phyloP scores from a whole-genome alignment of 2,888 invertebrate species.

The Limenitis arthemis region DNA sequence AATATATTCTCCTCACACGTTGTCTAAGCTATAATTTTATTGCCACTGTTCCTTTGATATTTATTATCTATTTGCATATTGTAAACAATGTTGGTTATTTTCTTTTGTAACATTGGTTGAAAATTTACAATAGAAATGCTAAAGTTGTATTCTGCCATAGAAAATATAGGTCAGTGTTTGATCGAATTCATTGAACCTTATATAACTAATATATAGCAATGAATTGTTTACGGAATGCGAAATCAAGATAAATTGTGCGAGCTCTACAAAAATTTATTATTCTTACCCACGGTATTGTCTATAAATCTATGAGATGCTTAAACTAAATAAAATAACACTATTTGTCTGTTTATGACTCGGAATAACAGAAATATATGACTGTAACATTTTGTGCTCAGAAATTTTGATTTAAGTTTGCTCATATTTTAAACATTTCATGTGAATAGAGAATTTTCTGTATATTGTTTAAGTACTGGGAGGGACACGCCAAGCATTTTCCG shows the following conservation, averaged over 20 bases:
- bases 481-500: no score
- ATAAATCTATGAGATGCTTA: not conserved
- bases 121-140: not conserved
- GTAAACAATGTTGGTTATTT: not conserved
- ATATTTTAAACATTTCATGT: no score
- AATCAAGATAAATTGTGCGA: not conserved
- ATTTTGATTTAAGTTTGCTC: no score
- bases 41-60: conserved; percentile 16
- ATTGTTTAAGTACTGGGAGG: no score
- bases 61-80: conserved; percentile 21
- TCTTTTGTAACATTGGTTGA: not conserved
- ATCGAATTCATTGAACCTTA: conserved; percentile 4
- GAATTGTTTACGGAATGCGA: not conserved
- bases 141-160: not conserved
- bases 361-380: no score
- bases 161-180: conserved; percentile 3
- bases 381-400: no score
- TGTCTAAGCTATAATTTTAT: conserved; percentile 29
- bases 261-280: not conserved
- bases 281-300: not conserved
- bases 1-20: conserved; percentile 20
- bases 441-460: no score
- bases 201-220: not conserved
- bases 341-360: no score
- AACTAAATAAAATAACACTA: no score